These are phyloP conservation scores for Phrynocephalus versicolor DNA, from an alignment of 2,113 vertebrate species.

Conservation along the genomic window DNA sequence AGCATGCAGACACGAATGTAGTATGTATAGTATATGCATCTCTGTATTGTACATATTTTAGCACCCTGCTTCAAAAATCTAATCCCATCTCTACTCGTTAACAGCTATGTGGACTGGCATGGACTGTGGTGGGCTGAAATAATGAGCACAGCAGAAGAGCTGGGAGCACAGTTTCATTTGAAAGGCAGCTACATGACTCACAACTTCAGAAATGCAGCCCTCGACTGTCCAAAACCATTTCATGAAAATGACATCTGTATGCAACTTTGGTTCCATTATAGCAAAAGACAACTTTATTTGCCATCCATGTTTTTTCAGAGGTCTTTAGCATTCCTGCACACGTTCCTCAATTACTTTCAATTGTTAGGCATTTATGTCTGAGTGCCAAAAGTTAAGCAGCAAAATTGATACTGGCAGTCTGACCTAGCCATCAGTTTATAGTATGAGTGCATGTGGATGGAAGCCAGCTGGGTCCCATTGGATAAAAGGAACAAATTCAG, in stretches of 20 bases:
- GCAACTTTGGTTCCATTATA: neutral
- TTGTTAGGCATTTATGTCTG: neutral
- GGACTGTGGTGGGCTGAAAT: neutral
- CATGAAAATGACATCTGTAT: neutral
- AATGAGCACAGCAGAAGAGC: neutral
- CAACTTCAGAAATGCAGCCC: neutral
- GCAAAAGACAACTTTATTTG: neutral
- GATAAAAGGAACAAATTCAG: neutral
- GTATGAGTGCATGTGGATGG: neutral
- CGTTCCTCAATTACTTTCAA: constrained; percentile 6
- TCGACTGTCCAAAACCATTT: neutral
- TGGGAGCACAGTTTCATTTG: neutral
- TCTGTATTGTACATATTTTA: neutral
- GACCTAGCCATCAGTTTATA: neutral
- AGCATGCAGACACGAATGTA: no score
- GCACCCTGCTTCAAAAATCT: neutral
- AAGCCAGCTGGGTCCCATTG: neutral
- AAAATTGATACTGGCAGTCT: neutral
- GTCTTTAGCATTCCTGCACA: constrained; percentile 52
- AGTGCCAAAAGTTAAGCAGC: neutral
- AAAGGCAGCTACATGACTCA: neutral
- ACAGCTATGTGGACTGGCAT: neutral
- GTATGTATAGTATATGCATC: no score
- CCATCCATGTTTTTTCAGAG: neutral
- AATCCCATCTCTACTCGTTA: neutral